These are phyloP conservation scores for Ptilonorhynchus violaceus DNA, from an alignment of 2,113 vertebrate genomes.

Conservation along the genomic window DNA sequence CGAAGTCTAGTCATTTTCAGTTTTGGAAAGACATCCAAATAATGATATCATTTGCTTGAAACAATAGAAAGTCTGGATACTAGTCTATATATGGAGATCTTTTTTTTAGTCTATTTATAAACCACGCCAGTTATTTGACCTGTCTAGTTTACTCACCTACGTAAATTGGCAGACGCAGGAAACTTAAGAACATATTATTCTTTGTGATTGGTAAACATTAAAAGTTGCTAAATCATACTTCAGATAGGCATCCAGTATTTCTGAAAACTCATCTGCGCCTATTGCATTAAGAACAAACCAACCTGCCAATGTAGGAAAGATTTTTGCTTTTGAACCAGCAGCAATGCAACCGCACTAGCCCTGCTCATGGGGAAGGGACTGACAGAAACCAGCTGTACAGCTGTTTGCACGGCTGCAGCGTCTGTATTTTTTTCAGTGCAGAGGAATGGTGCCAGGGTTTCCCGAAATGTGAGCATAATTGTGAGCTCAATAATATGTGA, in stretches of 20 bases:
- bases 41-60: constrained; percentile 66
- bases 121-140: constrained; percentile 58
- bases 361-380: not conserved
- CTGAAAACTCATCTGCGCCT: not conserved
- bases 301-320: not conserved
- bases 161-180: constrained; percentile 50
- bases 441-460: not conserved
- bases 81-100: constrained; percentile 65
- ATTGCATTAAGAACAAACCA: not conserved
- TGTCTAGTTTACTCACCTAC: constrained; percentile 64
- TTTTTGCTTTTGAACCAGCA: not conserved
- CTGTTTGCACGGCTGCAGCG: not conserved
- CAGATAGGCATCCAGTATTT: not conserved
- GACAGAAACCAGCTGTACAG: not conserved
- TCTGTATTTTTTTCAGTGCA: not conserved
- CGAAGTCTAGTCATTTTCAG: constrained; percentile 45
- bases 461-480: not conserved
- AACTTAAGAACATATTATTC: constrained; percentile 53
- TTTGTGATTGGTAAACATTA: not conserved
- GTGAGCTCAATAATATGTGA: too few species aligned
- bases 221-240: not conserved
- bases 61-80: constrained; percentile 70
- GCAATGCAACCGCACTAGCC: not conserved
- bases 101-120: constrained; percentile 64
- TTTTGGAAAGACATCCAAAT: constrained; percentile 59